Evolutionary conservation across 2,888 invertebrate genomes (phyloP).

Genomic region (Mimas tiliae): DNA sequence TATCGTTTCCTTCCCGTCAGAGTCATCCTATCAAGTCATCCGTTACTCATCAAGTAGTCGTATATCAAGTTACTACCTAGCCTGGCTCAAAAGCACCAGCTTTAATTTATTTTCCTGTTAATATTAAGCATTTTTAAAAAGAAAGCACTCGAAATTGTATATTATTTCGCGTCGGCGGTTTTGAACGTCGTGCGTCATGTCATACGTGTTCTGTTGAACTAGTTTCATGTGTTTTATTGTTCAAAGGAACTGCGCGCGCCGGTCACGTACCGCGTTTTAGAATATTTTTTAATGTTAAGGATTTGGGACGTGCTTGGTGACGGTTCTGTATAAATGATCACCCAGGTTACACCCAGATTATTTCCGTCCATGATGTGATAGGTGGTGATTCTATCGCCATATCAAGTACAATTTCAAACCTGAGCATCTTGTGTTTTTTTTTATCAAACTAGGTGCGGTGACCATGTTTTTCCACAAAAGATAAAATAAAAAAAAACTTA

Average conservation of each 20-base stretch:
- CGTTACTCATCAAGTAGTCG: too few species aligned
- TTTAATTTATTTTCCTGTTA: background rate
- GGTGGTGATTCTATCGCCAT: too few species aligned
- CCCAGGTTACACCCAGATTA: too few species aligned
- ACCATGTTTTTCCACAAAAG: too few species aligned
- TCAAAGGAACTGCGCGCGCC: constrained; percentile 28
- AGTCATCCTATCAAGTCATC: too few species aligned
- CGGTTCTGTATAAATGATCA: constrained; percentile 21
- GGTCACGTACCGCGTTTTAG: constrained; percentile 30
- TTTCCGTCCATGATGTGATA: too few species aligned
- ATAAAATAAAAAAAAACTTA: too few species aligned
- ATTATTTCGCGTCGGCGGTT: constrained; percentile 20
- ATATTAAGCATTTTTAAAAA: background rate
- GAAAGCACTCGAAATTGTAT: constrained; percentile 19
- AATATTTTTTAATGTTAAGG: constrained; percentile 8
- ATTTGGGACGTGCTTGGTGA: background rate
- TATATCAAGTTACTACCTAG: too few species aligned
- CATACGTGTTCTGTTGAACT: constrained; percentile 22
- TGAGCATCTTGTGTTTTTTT: too few species aligned
- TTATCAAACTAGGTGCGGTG: too few species aligned
- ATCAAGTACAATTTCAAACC: too few species aligned
- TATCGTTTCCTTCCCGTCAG: too few species aligned
- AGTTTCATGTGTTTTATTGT: constrained; percentile 33
- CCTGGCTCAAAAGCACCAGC: background rate
- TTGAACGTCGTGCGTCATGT: constrained; percentile 23